Base-by-base conservation (phyloP, 2,888 invertebrate genomes). In the Pyrgus malvae region DNA sequence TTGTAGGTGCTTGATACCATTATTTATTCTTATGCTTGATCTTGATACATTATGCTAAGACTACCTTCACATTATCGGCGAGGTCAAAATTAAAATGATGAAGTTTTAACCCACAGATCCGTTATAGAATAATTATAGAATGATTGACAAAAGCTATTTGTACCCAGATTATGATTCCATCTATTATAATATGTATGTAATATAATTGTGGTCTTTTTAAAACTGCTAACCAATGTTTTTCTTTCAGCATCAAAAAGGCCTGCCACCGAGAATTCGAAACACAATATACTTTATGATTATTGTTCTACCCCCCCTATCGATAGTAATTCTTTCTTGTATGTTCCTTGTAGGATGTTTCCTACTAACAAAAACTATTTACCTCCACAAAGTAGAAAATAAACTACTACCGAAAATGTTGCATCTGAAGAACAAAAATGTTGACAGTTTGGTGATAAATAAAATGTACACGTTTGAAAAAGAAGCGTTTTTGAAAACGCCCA, bases 231-330 rank as follows among this genome's bases (percentile, higher is more conserved):
- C 5, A 8, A 2, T 38, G 16, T 29, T 37, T 51, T 58, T 44
- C 45, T 62, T 62, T 42, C 90, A 93, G 93, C 88, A 90, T 66
- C 92, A 92, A 83, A 89, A 90, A 63, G 90, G 90, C 1, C 70
- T 93, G 0, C 93, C 93, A 0, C 67, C 80, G 23, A 80, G 83
- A 54, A 91, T 93, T 31, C 72, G 72, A 51, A 65, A 68, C 21
- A 75, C 91, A 3, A 76, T 93, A 33, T 90, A 87, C 65, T 89
- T 92, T 61, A 84, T 83, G 45, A 83, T 90, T 0, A 88, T 89
- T 0, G 61, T 92, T 1, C 57, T 93, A 37, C 93, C 93, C 8
- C 83, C 83, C 0, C 53, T 89, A 0, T 90, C 92, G 11, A 73
- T 72, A 21, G 33, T 78, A 1, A 51, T 80, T 19, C 67, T 82